Evolutionary conservation across 2,888 invertebrate genomes (phyloP).

Genomic region (Meiosimyza decipiens): DNA sequence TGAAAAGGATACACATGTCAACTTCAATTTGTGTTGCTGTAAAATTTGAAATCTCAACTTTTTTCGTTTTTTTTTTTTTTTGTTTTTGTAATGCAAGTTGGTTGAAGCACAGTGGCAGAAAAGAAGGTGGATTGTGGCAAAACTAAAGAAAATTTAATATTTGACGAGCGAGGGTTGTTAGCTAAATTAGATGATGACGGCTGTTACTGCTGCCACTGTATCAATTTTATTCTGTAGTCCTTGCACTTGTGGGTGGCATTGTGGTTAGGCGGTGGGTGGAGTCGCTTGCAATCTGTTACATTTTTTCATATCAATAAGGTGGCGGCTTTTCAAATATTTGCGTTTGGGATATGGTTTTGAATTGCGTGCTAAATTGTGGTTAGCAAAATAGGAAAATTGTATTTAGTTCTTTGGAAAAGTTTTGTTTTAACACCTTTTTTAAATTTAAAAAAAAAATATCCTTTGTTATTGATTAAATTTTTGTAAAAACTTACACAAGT

Average conservation of each 20-base stretch:
- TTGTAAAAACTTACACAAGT: no score
- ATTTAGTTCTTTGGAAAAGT: no score
- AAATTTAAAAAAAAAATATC: no score
- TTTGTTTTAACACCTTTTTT: no score
- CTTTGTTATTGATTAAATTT: no score
- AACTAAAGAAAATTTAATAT: constrained; percentile 37
- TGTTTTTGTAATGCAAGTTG: constrained; percentile 37
- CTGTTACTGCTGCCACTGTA: constrained; percentile 39
- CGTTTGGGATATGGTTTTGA: background rate
- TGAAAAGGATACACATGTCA: constrained; percentile 67
- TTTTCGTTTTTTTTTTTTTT: constrained; percentile 23
- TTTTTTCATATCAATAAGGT: constrained; percentile 47
- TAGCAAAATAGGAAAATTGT: background rate
- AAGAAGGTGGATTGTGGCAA: constrained; percentile 40
- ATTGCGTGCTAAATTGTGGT: constrained; percentile 10
- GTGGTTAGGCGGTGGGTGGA: constrained; percentile 51
- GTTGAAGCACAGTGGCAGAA: background rate
- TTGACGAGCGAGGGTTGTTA: constrained; percentile 53
- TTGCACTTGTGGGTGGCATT: constrained; percentile 43
- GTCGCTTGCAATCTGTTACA: constrained; percentile 60
- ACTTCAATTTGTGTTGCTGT: constrained; percentile 57
- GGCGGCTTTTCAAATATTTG: background rate
- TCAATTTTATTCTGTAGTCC: constrained; percentile 38
- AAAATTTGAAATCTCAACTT: constrained; percentile 33
- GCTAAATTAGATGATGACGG: constrained; percentile 39